Percentiles rank a stretch among this genome's conserved stretches.
These are phyloP conservation scores for Lathamus discolor DNA, from an alignment of 2,113 vertebrate species.

Conservation along the genomic window DNA sequence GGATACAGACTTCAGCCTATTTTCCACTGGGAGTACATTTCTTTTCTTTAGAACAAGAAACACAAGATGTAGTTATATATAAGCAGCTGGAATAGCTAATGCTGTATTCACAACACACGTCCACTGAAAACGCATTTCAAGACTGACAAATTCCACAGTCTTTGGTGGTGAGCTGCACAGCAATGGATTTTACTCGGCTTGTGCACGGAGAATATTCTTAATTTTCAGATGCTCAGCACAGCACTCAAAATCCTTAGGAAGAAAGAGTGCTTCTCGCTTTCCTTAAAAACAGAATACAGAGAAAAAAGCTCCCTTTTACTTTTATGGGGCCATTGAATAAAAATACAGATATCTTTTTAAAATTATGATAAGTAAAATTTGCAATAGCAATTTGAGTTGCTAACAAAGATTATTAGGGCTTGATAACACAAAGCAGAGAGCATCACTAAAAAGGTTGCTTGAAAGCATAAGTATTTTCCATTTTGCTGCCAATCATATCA, in stretches of 20 bases:
- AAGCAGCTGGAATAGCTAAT: background rate
- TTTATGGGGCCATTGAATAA: background rate
- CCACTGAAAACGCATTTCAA: background rate
- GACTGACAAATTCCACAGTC: background rate
- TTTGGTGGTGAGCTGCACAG: background rate
- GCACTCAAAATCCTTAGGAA: background rate
- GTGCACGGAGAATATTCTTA: background rate
- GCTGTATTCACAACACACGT: background rate
- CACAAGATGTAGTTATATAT: background rate
- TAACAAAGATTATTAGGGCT: background rate
- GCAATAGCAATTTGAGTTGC: background rate
- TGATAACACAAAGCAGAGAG: background rate
- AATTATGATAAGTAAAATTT: background rate
- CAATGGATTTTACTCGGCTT: background rate
- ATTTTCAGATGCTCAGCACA: background rate
- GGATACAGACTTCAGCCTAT: rapidly evolving
- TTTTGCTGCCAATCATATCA: background rate
- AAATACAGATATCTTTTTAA: background rate
- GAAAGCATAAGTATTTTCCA: background rate
- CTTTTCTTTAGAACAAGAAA: background rate
- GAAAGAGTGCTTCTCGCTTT: background rate
- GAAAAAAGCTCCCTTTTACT: background rate
- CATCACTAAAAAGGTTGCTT: background rate
- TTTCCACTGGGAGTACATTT: background rate
- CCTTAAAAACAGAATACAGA: background rate